phyloP scores from a whole-genome alignment of 2,797 vertebrate species.

The Chrysocyon brachyurus region DNA sequence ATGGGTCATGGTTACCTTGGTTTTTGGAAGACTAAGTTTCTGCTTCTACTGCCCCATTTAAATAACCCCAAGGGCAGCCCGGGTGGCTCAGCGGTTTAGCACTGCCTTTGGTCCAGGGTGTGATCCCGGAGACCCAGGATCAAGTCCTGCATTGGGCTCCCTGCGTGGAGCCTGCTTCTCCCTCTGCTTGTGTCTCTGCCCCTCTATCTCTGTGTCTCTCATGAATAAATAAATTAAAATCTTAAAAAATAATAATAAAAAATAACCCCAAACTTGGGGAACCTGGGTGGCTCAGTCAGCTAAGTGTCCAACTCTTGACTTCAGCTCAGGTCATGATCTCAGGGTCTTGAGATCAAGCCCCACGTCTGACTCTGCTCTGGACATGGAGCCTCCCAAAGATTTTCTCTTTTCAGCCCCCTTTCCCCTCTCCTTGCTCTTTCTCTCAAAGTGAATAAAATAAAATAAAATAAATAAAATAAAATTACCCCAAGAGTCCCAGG shows the following conservation, averaged over 20 bases:
- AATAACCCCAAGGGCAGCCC: not conserved
- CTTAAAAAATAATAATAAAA: not conserved
- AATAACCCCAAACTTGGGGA: not conserved
- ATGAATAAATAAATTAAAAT: too few species aligned
- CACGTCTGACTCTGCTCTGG: not conserved
- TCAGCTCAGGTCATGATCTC: not conserved
- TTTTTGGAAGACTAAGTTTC: not conserved
- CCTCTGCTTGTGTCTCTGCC: too few species aligned
- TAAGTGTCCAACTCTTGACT: not conserved
- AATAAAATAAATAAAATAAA: not conserved
- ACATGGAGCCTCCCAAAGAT: not conserved
- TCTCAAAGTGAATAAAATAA: not conserved
- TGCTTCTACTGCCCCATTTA: not conserved
- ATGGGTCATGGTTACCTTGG: not conserved
- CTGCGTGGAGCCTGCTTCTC: too few species aligned
- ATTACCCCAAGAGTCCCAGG: not conserved
- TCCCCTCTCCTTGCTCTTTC: not conserved
- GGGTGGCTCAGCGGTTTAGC: not conserved
- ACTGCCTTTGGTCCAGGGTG: too few species aligned
- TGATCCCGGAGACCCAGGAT: too few species aligned
- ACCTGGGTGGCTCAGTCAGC: not conserved
- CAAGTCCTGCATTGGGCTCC: too few species aligned
- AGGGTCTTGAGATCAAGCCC: not conserved
- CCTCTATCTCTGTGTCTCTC: too few species aligned
- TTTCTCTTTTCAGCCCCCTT: not conserved